These are phyloP conservation scores for Proisotoma minuta DNA, from an alignment of 2,888 invertebrate genomes.

Conservation along the genomic window DNA sequence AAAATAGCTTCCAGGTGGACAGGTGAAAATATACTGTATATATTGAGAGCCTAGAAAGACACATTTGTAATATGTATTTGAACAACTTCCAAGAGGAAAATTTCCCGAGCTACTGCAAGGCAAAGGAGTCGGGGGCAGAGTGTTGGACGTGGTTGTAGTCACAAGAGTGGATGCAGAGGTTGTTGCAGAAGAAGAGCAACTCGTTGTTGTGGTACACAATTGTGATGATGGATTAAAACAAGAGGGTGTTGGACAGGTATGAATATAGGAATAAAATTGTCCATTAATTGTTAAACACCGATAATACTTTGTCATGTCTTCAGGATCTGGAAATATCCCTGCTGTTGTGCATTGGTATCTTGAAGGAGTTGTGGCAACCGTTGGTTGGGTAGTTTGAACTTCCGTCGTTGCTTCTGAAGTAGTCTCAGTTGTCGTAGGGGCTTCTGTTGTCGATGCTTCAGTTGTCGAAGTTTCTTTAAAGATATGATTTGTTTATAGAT, in stretches of 20 bases:
- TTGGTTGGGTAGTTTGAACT: neutral
- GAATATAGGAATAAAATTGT: slow-evolving; percentile 20
- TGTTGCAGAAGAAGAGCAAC: neutral
- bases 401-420: neutral
- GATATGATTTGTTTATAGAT: neutral
- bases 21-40: slow-evolving; percentile 9
- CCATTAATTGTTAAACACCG: slow-evolving; percentile 22
- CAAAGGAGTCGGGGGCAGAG: neutral
- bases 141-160: neutral
- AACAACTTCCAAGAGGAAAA: slow-evolving; percentile 8
- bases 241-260: slow-evolving; percentile 20
- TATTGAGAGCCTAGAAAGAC: neutral
- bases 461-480: neutral
- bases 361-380: slow-evolving; percentile 5
- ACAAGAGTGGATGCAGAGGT: neutral
- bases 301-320: slow-evolving; percentile 24
- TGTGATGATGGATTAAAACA: slow-evolving; percentile 17
- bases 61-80: slow-evolving; percentile 17
- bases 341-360: slow-evolving; percentile 14
- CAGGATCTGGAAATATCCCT: slow-evolving; percentile 20
- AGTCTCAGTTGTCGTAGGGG: neutral
- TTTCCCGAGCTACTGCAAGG: slow-evolving; percentile 10
- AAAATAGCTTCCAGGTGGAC: slow-evolving; percentile 15
- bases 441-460: slow-evolving; percentile 5
- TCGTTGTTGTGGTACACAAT: neutral